Base-by-base conservation (phyloP, 2,888 invertebrate species). In the Hydrotaea cyrtoneurina region DNA sequence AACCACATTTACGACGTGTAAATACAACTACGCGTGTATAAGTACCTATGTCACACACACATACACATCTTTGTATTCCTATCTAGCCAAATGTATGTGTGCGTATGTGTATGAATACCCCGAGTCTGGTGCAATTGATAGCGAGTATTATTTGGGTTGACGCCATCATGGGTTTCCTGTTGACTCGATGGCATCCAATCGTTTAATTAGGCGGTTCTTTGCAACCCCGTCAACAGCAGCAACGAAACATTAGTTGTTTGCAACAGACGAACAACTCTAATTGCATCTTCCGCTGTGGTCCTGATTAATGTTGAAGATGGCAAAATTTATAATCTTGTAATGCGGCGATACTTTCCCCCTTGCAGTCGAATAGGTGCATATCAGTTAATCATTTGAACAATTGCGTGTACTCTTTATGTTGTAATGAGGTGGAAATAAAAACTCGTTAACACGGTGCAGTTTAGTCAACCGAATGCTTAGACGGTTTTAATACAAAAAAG, bases 181-280 rank as follows among this genome's bases (percentile, higher is more conserved):
- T 55, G 21, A 55, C 55, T 19, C 55, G 7, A 19, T 19, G 55
- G 3, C 55, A 55, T 55, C 55, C 2, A 55, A 55, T 55, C 55
- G 55, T 21, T 55, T 55, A 55, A 55, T 55, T 55, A 21, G 55
- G 55, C 19, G 21, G 10, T 55, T 55, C 55, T 55, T 23, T 55
- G 55, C 21, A 5, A 11, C 19, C n/a, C 55, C 55, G 21, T 23
- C 55, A 55, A 55, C 19, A 11, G 1, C 55, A 55, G 23, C 11
- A 1, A 21, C 55, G 17, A 55, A 55, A 13, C 11, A 55, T 55
- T 21, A 21, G 21, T 55, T 19, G 55, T 21, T 21, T 21, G 21
- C 23, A 23, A 4, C 19, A 55, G 21, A n/a, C n/a, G 11, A 3
- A 55, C 2, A 21, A 55, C 3, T 21, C 19, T 55, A 55, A 55